Base-by-base conservation (phyloP, 1,140 invertebrate species). In the Apis dorsata region DNA sequence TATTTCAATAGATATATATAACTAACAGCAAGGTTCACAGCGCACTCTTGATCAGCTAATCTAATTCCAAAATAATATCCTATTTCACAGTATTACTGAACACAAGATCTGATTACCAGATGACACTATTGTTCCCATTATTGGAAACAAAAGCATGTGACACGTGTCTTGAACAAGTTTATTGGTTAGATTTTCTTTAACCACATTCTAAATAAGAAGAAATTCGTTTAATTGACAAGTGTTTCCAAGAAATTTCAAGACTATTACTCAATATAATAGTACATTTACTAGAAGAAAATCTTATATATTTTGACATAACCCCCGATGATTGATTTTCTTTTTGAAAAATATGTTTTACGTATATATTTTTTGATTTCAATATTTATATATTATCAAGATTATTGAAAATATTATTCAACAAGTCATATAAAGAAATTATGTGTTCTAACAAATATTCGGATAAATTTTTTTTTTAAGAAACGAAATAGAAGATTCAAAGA, bases 71-170 rank as follows among this genome's bases (percentile, higher is more conserved):
- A 19, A 8, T 65, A 65, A 76, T 24, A 12, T 21, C 0, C 1
- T 10, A 21, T 55, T 17, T n/a, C 8, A 19, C 24, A 7, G 19
- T 49, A 19, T 82, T 17, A 24, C 28, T 59, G 53, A 66, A 59
- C 17, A 12, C 34, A 1, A 8, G 60, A 19, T 13, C 2, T 12
- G 9, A 69, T 77, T n/a, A 17, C 8, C 59, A 82, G 80, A 82
- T 82, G 80, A 68, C 74, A 77, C 80, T 44, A 34, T 77, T 34
- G 65, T 81, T 65, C 73, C 63, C 51, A n/a, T 63, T 28, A 62
- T 68, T 68, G 55, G 8, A 82, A 82, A 82, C 80, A 82, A 82
- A 82, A 82, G 74, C 63, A 66, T 10, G 57, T 21, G 44, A 24
- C 53, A 69, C 53, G 72, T 59, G 63, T 11, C 19, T 21, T n/a